Percentiles rank a stretch among this genome's conserved stretches.
These are phyloP conservation scores for Montipora capitata DNA, from an alignment of 92 coral and sea anemone species.

Conservation along the genomic window DNA sequence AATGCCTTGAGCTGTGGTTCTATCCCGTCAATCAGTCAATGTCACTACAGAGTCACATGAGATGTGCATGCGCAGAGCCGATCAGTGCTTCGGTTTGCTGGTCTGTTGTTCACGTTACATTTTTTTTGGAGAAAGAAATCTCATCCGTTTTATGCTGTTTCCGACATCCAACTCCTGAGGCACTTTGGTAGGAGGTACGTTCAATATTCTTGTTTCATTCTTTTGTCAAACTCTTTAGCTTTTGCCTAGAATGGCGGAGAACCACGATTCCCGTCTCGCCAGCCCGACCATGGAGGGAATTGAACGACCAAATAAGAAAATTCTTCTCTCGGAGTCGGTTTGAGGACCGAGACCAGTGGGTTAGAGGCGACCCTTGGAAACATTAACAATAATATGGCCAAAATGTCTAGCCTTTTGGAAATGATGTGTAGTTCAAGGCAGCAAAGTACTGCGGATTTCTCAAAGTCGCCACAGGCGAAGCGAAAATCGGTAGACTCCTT, in stretches of 20 bases:
- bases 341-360: background rate
- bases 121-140: background rate
- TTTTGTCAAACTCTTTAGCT: background rate
- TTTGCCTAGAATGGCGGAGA: background rate
- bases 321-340: background rate
- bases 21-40: background rate
- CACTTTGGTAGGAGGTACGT: background rate
- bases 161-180: background rate
- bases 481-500: background rate
- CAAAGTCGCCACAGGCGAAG: background rate
- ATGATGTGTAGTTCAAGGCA: background rate
- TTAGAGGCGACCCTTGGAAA: background rate
- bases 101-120: background rate
- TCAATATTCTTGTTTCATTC: background rate
- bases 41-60: constrained; percentile 2
- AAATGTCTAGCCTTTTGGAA: background rate
- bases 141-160: background rate
- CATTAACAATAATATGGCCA: background rate
- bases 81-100: background rate
- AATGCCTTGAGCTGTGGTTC: too few relatives aligned
- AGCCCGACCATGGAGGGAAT: background rate
- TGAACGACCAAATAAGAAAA: background rate
- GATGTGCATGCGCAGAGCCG: constrained; percentile 4
- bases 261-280: background rate
- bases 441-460: background rate